Conservation (phyloP, 2,888 invertebrate genomes). For the Idaea biselata region DNA sequence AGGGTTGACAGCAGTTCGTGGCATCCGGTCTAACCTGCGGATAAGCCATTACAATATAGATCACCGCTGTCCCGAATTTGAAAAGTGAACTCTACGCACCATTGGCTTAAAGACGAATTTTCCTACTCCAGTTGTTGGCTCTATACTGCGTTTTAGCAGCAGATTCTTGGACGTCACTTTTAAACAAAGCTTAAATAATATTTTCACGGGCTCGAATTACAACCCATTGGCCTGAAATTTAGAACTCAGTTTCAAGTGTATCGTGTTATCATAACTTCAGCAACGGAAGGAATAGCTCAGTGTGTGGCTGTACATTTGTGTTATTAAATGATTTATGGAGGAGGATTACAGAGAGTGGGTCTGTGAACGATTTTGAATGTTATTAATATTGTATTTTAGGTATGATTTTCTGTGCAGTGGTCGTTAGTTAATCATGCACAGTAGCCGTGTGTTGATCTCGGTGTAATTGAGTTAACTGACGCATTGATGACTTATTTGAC, state of each 20-base stretch:
- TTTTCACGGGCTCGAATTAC: slow-evolving; percentile 24
- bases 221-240: slow-evolving; percentile 22
- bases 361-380: slow-evolving; percentile 52
- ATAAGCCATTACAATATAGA: slow-evolving; percentile 54
- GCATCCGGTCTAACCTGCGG: slow-evolving; percentile 64
- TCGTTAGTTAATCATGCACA: slow-evolving; percentile 67
- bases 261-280: slow-evolving; percentile 45
- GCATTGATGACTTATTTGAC: slow-evolving; percentile 79
- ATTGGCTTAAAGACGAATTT: slow-evolving; percentile 39
- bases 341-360: slow-evolving; percentile 62
- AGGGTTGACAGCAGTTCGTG: slow-evolving; percentile 75
- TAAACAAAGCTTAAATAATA: slow-evolving; percentile 45
- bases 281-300: slow-evolving; percentile 76
- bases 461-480: slow-evolving; percentile 79
- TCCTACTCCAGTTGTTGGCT: slow-evolving; percentile 27
- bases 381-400: slow-evolving; percentile 45
- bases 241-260: slow-evolving; percentile 37
- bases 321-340: slow-evolving; percentile 80
- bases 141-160: slow-evolving; percentile 52
- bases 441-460: slow-evolving; percentile 78
- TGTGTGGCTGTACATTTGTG: slow-evolving; percentile 78
- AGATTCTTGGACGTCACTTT: slow-evolving; percentile 40
- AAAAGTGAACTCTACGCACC: slow-evolving; percentile 38
- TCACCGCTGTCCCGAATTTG: slow-evolving; percentile 22
- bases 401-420: slow-evolving; percentile 40